phyloP scores from a whole-genome alignment of 2,797 vertebrate species.

The Gobionotothen gibberifrons region DNA sequence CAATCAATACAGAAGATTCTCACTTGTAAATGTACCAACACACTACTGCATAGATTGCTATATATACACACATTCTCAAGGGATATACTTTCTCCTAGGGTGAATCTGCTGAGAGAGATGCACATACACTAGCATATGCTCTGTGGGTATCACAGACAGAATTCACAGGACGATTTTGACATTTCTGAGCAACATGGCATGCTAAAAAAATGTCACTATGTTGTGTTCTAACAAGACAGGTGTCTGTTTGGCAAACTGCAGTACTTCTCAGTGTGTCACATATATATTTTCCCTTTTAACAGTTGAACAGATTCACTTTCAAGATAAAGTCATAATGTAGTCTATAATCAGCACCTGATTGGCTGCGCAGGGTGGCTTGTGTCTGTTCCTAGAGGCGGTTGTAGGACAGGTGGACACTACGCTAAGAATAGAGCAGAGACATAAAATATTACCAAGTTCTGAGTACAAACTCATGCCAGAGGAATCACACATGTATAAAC shows the following conservation, averaged over 20 bases:
- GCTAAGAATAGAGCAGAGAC: slow-evolving; percentile 40
- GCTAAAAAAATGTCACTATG: slow-evolving; percentile 47
- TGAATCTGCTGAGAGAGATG: slow-evolving; percentile 68
- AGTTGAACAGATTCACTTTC: neutral
- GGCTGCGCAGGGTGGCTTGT: slow-evolving; percentile 22
- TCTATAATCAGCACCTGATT: slow-evolving; percentile 25
- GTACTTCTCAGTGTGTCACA: slow-evolving; percentile 1
- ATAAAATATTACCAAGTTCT: slow-evolving; percentile 28
- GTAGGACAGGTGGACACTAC: slow-evolving; percentile 10
- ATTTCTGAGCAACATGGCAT: slow-evolving; percentile 54
- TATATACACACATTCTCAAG: slow-evolving; percentile 60
- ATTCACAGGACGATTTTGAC: slow-evolving; percentile 46
- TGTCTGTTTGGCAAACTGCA: slow-evolving; percentile 30
- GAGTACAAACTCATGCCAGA: neutral
- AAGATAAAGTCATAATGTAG: neutral
- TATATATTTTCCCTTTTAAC: slow-evolving; percentile 16
- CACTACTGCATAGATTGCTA: slow-evolving; percentile 39
- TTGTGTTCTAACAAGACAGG: slow-evolving; percentile 52
- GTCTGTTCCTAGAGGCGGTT: slow-evolving; percentile 14
- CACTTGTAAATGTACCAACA: slow-evolving; percentile 47
- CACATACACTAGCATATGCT: slow-evolving; percentile 63
- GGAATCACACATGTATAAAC: slow-evolving; percentile 29
- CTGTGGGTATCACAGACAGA: slow-evolving; percentile 56
- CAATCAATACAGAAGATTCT: slow-evolving; percentile 24
- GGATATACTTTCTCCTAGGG: slow-evolving; percentile 56